phyloP scores from a whole-genome alignment of 2,113 vertebrate species.

The Helogale parvula region DNA sequence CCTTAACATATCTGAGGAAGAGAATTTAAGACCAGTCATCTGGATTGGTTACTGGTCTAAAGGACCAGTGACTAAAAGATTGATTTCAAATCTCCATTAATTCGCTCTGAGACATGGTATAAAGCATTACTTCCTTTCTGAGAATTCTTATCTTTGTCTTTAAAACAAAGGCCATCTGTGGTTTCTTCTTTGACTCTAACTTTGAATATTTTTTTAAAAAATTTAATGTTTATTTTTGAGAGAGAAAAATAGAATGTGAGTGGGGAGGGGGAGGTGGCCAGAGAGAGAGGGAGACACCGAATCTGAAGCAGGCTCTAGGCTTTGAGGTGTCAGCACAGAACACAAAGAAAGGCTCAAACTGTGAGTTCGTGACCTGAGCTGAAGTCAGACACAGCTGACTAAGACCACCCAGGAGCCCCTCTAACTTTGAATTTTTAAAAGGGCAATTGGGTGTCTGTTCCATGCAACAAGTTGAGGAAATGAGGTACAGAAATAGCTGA shows the following conservation, averaged over 20 bases:
- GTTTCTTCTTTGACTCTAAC: not conserved
- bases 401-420: not conserved
- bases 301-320: too few relatives aligned
- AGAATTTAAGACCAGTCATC: not conserved
- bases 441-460: not conserved
- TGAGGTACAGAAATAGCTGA: constrained; percentile 39
- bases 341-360: too few relatives aligned
- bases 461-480: not conserved
- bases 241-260: too few relatives aligned
- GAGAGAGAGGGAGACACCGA: too few relatives aligned
- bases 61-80: not conserved
- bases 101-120: not conserved
- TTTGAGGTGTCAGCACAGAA: too few relatives aligned
- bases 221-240: too few relatives aligned
- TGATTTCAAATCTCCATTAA: not conserved
- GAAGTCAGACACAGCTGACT: too few relatives aligned
- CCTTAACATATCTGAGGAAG: not conserved
- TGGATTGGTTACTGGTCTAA: not conserved
- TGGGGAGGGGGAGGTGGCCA: too few relatives aligned
- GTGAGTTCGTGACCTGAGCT: too few relatives aligned
- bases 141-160: not conserved
- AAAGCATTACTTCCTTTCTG: not conserved
- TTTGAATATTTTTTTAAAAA: not conserved
- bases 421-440: not conserved
- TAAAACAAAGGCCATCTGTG: not conserved